Base-by-base conservation (phyloP, 2,888 invertebrate genomes). In the Epinotia nisella region DNA sequence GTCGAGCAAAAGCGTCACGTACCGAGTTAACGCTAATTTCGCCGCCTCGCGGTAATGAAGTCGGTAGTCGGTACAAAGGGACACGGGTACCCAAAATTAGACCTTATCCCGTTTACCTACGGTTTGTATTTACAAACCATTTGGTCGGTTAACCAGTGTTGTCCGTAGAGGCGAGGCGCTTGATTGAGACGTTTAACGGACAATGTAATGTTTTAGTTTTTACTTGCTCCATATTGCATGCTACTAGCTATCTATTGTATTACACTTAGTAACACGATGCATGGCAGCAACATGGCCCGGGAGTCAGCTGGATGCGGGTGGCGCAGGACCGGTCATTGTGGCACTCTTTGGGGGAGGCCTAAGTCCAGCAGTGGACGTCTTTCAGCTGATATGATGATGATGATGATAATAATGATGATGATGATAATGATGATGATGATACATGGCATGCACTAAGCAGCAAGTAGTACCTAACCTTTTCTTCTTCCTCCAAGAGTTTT, bases 1-100 rank as follows among this genome's bases (percentile, higher is more conserved):
- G 61, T 61, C 41, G 19, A 35, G 64, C 35, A 56, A 56, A 24
- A 39, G 55, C 55, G 41, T 55, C 66, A 66, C 66, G 66, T 66
- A 56, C 21, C 2, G 21, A 13, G 55, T 65, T 65, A 66, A 55
- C 65, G 55, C 41, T 56, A 55, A 65, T 56, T 62, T 29, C 24
- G 19, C 55, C 39, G 21, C 55, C 21, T 65, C 41, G 29, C 41
- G 45, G n/a, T 29, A 39, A 66, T 21, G 55, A 21, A 66, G 39
- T n/a, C 7, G 39, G 39, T 15, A 3, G 19, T n/a, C n/a, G n/a
- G n/a, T n/a, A n/a, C n/a, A n/a, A n/a, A 7, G n/a, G 17, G 4
- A 45, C 15, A 15, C 4, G 15, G 15, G 15, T 45, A 45, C 15
- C 5, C 15, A 45, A 1, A 15, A 45, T 3, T 2, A 45, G 45